Evolutionary conservation across 1,140 invertebrate species (phyloP), one percentile per base, ranked within the genome.

Genomic region (Nephila pilipes): DNA sequence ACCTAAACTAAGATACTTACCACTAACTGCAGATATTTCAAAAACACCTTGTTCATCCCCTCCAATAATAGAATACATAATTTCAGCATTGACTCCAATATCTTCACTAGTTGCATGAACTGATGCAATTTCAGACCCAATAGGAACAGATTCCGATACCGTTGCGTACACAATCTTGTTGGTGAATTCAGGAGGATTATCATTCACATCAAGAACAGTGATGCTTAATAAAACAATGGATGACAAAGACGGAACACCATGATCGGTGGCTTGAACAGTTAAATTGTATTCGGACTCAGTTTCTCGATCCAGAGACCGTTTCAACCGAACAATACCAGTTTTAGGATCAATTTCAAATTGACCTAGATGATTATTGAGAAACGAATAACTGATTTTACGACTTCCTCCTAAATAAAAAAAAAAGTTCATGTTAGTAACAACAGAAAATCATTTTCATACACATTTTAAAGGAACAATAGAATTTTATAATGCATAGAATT

Each of bases 111-210:
- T 97, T 0, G 98, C 98, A 95, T 46, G 98, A 96, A 99, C 97
- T 94, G 97, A 96, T 6, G 97, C 96, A 3, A 99, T 96, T 95
- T 98, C 97, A 25, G 97, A 97, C 93, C 97, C 97, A 80, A 97
- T 95, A 20, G 97, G 96, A 94, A 97, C 96, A 91, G 94, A 95
- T 96, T 98, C 98, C 14, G 97, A 96, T 16, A 98, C 96, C 69
- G 96, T 96, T 2, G 97, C 97, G 94, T 96, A 96, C 95, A 99
- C 98, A 60, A 97, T 96, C 94, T 97, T 97, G 46, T 97, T 97
- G 57, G 97, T 97, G 95, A 99, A 99, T 95, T 98, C 97, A n/a
- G 98, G 98, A 69, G 98, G 98, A 96, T 99, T 99, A 95, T 99
- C 98, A 95, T 99, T 99, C 63, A 99, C 97, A 95, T 99, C 97